Conservation (phyloP, 2,113 vertebrate species). For the Petrocephalus microphthalmus region DNA sequence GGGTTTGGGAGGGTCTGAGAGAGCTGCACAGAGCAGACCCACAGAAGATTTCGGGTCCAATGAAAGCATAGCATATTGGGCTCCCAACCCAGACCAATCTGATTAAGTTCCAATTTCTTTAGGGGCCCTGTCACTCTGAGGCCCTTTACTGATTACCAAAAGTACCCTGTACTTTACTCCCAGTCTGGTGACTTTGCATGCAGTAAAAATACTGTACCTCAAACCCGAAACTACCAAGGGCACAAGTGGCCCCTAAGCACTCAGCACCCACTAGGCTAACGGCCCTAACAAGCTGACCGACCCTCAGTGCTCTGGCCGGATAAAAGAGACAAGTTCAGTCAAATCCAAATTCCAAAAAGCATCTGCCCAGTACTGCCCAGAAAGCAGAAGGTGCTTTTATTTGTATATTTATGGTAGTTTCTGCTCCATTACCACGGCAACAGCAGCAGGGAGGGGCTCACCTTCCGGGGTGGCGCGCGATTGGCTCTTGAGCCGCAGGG, state of each 20-base stretch:
- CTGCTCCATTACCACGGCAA: background rate
- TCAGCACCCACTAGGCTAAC: background rate
- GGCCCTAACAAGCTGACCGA: background rate
- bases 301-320: background rate
- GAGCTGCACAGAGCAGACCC: background rate
- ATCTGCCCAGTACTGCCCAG: no score
- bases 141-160: background rate
- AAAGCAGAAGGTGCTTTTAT: background rate
- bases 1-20: background rate
- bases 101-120: background rate
- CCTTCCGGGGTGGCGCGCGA: constrained; percentile 79
- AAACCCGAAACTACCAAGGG: background rate
- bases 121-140: background rate
- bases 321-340: background rate
- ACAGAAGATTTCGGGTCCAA: background rate
- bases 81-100: background rate
- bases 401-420: background rate
- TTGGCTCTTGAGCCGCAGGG: constrained; percentile 87
- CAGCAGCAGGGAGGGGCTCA: constrained; percentile 40
- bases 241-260: no score
- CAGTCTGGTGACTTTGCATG: background rate
- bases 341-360: no score
- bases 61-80: background rate
- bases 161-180: no score
- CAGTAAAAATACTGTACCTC: background rate